Evolutionary conservation across 1,140 invertebrate genomes (phyloP).

Genomic region (Delia radicum): DNA sequence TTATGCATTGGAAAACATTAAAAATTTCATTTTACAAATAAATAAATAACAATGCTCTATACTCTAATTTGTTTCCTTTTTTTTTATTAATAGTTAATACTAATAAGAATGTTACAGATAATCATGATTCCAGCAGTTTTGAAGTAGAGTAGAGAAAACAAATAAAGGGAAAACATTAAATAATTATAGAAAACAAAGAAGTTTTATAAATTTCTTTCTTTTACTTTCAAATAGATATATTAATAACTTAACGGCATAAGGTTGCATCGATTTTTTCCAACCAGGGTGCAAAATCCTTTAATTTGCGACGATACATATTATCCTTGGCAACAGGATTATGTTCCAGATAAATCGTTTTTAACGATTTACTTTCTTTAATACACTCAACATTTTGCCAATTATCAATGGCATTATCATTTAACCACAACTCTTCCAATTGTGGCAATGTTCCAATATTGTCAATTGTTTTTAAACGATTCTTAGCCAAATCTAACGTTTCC

Average conservation of each 20-base stretch:
- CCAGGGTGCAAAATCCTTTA: slow-evolving; percentile 84
- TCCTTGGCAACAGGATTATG: slow-evolving; percentile 86
- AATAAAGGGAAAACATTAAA: no score
- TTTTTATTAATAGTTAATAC: not conserved
- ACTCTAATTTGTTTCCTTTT: not conserved
- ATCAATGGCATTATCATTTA: slow-evolving; percentile 89
- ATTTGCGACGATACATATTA: slow-evolving; percentile 85
- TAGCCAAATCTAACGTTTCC: slow-evolving; percentile 86
- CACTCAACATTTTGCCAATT: slow-evolving; percentile 84
- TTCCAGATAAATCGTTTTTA: slow-evolving; percentile 92
- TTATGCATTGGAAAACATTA: no score
- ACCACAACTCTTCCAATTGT: slow-evolving; percentile 90
- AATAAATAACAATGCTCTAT: no score
- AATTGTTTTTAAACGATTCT: slow-evolving; percentile 82
- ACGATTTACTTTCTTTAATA: slow-evolving; percentile 71
- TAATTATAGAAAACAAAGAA: no score
- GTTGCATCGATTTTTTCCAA: slow-evolving; percentile 95
- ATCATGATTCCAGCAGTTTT: not conserved
- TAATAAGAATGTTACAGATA: no score
- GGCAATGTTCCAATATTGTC: slow-evolving; percentile 76
- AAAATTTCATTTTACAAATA: no score
- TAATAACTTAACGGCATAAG: slow-evolving; percentile 65
- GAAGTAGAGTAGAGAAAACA: no score
- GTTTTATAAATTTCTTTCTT: not conserved
- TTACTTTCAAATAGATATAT: no score